Percentiles rank a stretch among this genome's conserved stretches.
Evolutionary conservation across 1,140 invertebrate genomes (phyloP).

Genomic region (Leptopilina clavipes): DNA sequence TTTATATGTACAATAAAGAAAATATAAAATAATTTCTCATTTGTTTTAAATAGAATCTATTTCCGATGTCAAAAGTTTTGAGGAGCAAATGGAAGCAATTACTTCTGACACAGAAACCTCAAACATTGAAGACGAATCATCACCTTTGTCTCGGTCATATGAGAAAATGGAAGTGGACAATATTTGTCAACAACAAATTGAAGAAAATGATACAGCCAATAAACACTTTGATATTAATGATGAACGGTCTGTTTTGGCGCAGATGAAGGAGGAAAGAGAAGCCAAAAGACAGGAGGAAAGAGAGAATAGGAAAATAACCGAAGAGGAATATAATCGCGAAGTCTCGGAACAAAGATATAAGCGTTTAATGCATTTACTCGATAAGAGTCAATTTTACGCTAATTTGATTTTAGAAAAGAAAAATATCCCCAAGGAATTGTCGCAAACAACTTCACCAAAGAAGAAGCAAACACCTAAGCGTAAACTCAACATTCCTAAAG

Average conservation of each 20-base stretch:
- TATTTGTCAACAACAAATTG: no score
- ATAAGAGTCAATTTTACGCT: constrained; percentile 71
- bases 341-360: constrained; percentile 63
- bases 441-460: not conserved
- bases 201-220: no score
- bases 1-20: no score
- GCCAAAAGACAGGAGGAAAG: not conserved
- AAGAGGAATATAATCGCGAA: constrained; percentile 55
- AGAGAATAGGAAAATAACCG: constrained; percentile 41
- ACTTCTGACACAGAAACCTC: no score
- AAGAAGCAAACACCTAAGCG: not conserved
- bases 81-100: no score
- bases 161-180: no score
- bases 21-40: no score
- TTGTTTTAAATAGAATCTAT: no score
- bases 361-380: constrained; percentile 68
- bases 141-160: no score
- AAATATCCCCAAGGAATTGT: not conserved
- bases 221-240: no score
- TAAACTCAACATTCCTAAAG: constrained; percentile 25
- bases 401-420: constrained; percentile 65
- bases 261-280: constrained; percentile 31
- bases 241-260: not conserved
- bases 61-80: no score
- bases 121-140: no score